Conservation (phyloP, 2,113 vertebrate species). For the Gymnarchus niloticus region DNA sequence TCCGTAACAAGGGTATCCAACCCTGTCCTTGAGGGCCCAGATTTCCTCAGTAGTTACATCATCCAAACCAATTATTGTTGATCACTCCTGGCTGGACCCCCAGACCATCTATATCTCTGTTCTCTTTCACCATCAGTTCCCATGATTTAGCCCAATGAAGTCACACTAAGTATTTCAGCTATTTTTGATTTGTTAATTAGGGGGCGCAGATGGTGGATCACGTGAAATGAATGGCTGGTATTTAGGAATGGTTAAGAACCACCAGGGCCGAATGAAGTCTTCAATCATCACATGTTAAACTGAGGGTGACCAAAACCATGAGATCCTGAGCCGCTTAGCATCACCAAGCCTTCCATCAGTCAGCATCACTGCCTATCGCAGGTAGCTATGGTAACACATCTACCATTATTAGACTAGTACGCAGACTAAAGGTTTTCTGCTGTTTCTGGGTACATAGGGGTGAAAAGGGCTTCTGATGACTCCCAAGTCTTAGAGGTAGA, state of each 20-base stretch:
- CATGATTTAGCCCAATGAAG: background rate
- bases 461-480: constrained; percentile 46
- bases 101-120: background rate
- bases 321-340: background rate
- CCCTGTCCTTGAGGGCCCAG: background rate
- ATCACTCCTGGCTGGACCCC: background rate
- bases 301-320: background rate
- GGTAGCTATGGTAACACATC: background rate
- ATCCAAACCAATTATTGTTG: background rate
- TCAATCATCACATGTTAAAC: background rate
- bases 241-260: background rate
- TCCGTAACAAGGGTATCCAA: background rate
- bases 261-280: background rate
- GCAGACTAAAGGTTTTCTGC: background rate
- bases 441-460: constrained; percentile 45
- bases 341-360: background rate
- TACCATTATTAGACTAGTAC: background rate
- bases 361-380: background rate
- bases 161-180: background rate
- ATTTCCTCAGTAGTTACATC: background rate
- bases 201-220: background rate
- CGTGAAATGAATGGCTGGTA: background rate
- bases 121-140: background rate
- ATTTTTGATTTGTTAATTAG: background rate
- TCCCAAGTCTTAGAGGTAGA: constrained; percentile 19